Evolutionary conservation across 2,113 vertebrate genomes (phyloP).

Genomic region (Cebus imitator): DNA sequence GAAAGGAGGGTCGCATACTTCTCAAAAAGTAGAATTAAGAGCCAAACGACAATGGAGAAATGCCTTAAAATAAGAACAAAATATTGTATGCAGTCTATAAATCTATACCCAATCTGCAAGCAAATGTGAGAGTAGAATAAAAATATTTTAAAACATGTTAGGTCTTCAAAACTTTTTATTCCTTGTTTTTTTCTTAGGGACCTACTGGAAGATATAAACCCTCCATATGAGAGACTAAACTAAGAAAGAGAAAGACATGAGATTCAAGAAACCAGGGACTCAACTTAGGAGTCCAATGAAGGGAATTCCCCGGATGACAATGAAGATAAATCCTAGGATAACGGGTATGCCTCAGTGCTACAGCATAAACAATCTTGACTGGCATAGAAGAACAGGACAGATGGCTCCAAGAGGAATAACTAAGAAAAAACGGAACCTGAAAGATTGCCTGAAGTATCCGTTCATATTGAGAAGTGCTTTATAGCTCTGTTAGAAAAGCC

Average conservation of each 20-base stretch:
- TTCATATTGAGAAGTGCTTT: background rate
- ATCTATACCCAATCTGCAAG: background rate
- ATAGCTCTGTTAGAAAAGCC: background rate
- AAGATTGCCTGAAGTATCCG: background rate
- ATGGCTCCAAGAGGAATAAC: conserved; percentile 6
- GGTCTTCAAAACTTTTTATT: background rate
- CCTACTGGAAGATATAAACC: background rate
- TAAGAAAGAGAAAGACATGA: background rate
- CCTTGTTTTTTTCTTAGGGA: background rate
- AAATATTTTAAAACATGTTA: background rate
- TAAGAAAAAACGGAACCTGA: background rate
- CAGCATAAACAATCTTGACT: conserved; percentile 31
- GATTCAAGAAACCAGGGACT: background rate
- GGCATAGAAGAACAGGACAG: background rate
- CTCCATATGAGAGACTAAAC: background rate
- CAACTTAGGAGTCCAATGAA: background rate
- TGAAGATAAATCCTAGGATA: conserved; percentile 24
- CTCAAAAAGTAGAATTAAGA: conserved; percentile 15
- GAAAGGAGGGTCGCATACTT: background rate
- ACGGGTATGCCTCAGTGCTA: background rate
- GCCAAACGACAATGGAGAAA: background rate
- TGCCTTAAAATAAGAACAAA: background rate
- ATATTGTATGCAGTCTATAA: background rate
- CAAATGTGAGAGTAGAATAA: background rate
- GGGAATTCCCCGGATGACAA: background rate